Conservation (phyloP, 2,888 invertebrate species). For the Coecobrya sp. region DNA sequence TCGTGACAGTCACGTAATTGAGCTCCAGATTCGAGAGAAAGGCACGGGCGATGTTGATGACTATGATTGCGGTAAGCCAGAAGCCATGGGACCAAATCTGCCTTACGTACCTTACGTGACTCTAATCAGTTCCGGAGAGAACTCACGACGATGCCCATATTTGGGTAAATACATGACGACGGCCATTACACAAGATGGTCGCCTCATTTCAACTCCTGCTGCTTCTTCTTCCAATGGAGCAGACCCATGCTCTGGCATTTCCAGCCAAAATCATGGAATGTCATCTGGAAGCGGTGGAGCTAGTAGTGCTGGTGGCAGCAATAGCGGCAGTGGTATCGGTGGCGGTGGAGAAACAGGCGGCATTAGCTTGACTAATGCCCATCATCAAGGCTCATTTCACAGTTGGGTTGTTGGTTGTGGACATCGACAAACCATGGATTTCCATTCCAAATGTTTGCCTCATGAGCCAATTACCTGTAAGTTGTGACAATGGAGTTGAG, state of each 20-base stretch:
- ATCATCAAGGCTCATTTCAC: slow-evolving; percentile 86
- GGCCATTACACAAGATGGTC: slow-evolving; percentile 83
- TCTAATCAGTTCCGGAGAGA: slow-evolving; percentile 83
- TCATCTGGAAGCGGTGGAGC: slow-evolving; percentile 6
- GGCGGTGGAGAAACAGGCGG: slow-evolving; percentile 38
- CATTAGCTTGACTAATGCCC: slow-evolving; percentile 70
- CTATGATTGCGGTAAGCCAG: slow-evolving; percentile 80
- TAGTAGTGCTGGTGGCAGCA: slow-evolving; percentile 1
- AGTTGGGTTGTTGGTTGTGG: slow-evolving; percentile 89
- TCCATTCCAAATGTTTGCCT: slow-evolving; percentile 89
- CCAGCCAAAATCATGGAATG: slow-evolving; percentile 65
- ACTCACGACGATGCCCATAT: slow-evolving; percentile 85
- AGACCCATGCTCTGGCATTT: slow-evolving; percentile 75
- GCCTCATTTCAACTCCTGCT: slow-evolving; percentile 81
- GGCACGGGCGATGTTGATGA: slow-evolving; percentile 79
- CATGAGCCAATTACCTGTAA: slow-evolving; percentile 87
- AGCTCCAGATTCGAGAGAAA: slow-evolving; percentile 89
- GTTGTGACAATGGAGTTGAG: slow-evolving; percentile 53
- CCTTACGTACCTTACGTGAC: slow-evolving; percentile 81
- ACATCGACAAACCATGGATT: slow-evolving; percentile 89
- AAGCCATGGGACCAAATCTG: slow-evolving; percentile 80
- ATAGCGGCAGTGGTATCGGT: slow-evolving; percentile 39
- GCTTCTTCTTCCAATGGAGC: slow-evolving; percentile 62
- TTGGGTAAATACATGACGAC: slow-evolving; percentile 86
- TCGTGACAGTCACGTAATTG: slow-evolving; percentile 92